phyloP scores from a whole-genome alignment of 2,113 vertebrate species.

The Brachyhypopomus occidentalis region DNA sequence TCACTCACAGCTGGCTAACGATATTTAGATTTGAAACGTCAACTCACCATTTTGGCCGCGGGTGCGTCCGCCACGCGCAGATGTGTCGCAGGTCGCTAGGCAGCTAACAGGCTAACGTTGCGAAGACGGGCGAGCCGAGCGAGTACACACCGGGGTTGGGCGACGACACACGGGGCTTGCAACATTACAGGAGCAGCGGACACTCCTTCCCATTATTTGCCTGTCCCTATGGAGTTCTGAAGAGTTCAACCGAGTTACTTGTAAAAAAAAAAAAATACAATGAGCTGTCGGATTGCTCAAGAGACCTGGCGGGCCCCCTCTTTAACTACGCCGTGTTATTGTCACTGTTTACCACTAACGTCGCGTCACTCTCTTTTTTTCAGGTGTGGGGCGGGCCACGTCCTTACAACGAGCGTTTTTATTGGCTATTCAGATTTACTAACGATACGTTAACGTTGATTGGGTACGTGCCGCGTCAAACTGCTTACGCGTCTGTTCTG shows the following conservation, averaged over 20 bases:
- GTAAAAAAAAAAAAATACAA: neutral
- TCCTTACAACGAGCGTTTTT: neutral
- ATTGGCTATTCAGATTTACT: neutral
- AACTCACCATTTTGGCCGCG: conserved; percentile 62
- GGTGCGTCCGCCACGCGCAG: conserved; percentile 39
- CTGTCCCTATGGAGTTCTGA: neutral
- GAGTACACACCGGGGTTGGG: conserved; percentile 35
- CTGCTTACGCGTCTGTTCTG: neutral
- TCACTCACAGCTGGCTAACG: too few relatives aligned
- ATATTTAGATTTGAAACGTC: conserved; percentile 10
- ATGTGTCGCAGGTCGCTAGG: conserved; percentile 6
- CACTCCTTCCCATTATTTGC: conserved; percentile 58
- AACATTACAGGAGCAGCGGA: conserved; percentile 12
- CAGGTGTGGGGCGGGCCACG: neutral
- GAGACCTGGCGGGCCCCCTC: neutral
- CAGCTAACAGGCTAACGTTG: conserved; percentile 39
- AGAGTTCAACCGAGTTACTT: neutral
- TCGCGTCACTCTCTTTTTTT: neutral
- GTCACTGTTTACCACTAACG: conserved; percentile 11
- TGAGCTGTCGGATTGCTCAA: neutral
- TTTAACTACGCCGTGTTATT: conserved; percentile 16
- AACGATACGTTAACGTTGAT: neutral
- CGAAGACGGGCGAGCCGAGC: neutral
- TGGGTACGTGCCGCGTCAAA: conserved; percentile 24
- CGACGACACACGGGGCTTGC: conserved; percentile 39